Percentiles rank a stretch among this genome's conserved stretches.
phyloP scores from a whole-genome alignment of 2,888 invertebrate genomes.

The Netelia melanura region DNA sequence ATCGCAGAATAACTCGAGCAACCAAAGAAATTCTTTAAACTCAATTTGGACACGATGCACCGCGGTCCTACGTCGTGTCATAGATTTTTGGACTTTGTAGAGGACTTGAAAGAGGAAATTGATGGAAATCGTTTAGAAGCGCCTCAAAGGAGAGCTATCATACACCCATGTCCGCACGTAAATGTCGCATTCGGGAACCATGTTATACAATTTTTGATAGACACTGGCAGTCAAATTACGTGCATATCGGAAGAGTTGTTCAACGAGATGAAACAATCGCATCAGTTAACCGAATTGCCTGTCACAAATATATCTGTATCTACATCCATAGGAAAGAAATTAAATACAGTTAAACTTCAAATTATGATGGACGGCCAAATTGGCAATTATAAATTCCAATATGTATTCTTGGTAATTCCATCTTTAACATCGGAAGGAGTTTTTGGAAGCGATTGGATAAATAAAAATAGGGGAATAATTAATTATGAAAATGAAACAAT shows the following conservation, averaged over 20 bases:
- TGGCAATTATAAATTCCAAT: background rate
- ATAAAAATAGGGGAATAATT: constrained; percentile 25
- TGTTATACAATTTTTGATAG: background rate
- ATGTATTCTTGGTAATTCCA: constrained; percentile 33
- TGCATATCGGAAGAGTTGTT: constrained; percentile 2
- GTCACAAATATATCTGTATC: constrained; percentile 4
- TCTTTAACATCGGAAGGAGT: constrained; percentile 38
- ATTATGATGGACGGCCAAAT: constrained; percentile 3
- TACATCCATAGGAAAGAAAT: constrained; percentile 15
- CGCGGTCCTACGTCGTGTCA: constrained; percentile 12
- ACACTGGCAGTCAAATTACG: constrained; percentile 9
- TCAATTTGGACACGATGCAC: background rate
- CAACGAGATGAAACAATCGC: background rate
- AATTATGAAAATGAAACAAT: constrained; percentile 34
- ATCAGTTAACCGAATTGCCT: constrained; percentile 3
- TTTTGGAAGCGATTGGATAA: constrained; percentile 50
- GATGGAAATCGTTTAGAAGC: background rate
- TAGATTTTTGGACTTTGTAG: constrained; percentile 21
- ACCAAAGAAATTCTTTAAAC: background rate
- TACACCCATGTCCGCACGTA: constrained; percentile 13
- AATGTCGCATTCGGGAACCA: background rate
- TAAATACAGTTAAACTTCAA: constrained; percentile 32
- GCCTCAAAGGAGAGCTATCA: background rate
- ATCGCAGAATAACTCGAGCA: background rate
- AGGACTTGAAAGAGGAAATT: constrained; percentile 22